These are phyloP conservation scores for Gallinago paraguaiae DNA, from an alignment of 2,113 vertebrate genomes.

Conservation along the genomic window DNA sequence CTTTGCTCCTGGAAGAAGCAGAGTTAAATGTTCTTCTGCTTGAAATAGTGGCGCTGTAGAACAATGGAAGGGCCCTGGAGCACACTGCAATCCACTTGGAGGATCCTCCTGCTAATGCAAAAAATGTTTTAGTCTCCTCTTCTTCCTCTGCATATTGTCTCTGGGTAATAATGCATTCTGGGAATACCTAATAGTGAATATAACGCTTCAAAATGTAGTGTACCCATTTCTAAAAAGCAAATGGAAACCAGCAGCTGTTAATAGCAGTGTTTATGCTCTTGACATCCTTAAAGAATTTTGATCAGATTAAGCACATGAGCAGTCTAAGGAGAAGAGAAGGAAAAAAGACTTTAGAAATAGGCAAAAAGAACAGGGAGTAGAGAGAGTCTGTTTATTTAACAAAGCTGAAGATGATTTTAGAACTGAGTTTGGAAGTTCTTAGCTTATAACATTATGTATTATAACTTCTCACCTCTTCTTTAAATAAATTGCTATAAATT, in stretches of 20 bases:
- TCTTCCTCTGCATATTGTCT: background rate
- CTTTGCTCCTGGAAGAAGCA: background rate
- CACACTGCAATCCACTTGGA: background rate
- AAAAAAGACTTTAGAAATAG: background rate
- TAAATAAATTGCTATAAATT: background rate
- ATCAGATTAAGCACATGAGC: background rate
- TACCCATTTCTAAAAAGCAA: background rate
- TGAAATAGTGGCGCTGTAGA: background rate
- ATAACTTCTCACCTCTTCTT: background rate
- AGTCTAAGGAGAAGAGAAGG: background rate
- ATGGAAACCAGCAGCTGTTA: background rate
- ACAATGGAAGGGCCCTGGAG: background rate
- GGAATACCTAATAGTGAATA: background rate
- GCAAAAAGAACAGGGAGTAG: background rate
- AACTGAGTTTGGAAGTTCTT: background rate
- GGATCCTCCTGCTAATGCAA: background rate
- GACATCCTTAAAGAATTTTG: background rate
- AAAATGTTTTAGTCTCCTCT: background rate
- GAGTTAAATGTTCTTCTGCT: background rate
- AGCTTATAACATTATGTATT: background rate
- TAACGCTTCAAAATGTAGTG: background rate
- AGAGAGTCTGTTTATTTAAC: background rate
- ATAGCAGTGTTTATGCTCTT: conserved; percentile 14
- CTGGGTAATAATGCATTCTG: background rate
- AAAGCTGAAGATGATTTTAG: background rate